phyloP scores from a whole-genome alignment of 2,113 vertebrate genomes.

The Ondatra zibethicus region DNA sequence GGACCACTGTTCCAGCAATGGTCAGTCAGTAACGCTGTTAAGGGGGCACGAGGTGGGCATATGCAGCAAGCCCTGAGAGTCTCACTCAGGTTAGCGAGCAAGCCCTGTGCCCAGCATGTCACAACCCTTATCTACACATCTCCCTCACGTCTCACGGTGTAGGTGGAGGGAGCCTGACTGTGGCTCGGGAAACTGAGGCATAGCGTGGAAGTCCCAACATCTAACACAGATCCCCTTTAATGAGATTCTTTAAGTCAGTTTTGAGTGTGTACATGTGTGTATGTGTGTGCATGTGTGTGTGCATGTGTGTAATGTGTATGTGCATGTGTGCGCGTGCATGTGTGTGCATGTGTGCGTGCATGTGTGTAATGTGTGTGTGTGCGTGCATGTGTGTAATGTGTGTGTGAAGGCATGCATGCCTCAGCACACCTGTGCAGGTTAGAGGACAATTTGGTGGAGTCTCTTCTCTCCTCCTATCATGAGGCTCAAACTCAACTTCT shows the following conservation, averaged over 20 bases:
- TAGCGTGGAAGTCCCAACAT: not conserved
- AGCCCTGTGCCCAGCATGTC: not conserved
- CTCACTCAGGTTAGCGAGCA: not conserved
- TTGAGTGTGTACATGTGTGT: not conserved
- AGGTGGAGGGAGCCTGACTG: not conserved
- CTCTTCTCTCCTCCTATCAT: not conserved
- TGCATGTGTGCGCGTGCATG: not conserved
- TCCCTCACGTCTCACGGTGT: not conserved
- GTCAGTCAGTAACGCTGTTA: not conserved
- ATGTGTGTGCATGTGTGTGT: too few relatives aligned
- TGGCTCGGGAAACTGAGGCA: not conserved
- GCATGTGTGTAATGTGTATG: not conserved
- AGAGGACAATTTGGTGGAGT: too few relatives aligned
- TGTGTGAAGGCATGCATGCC: not conserved
- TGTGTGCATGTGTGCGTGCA: not conserved
- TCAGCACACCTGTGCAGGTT: too few relatives aligned
- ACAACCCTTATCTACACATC: not conserved
- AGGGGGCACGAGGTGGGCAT: rapidly evolving
- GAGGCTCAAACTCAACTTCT: not conserved
- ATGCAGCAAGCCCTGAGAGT: not conserved
- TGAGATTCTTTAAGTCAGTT: not conserved
- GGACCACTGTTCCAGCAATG: not conserved
- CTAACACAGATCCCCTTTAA: not conserved
- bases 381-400: too few relatives aligned
- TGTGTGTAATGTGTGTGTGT: not conserved